Conservation (phyloP, 2,888 invertebrate species). For the Drosophila putrida region DNA sequence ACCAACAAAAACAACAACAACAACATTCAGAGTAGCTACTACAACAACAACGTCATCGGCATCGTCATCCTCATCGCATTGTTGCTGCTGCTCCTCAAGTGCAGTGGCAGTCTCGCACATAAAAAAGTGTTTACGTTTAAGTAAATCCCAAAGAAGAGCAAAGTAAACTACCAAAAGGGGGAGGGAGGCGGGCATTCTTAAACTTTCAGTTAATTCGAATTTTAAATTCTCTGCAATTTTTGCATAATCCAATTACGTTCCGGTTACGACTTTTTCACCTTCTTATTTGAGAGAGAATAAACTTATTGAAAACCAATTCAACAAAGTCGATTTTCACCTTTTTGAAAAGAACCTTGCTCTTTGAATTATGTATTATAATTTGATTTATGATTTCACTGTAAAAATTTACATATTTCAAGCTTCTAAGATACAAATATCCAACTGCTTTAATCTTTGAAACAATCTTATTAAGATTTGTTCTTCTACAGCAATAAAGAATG, state of each 20-base stretch:
- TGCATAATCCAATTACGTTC: conserved; percentile 1
- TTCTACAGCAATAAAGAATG: too few species aligned
- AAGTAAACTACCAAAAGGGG: conserved; percentile 52
- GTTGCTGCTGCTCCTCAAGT: conserved; percentile 67
- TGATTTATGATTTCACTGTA: too few species aligned
- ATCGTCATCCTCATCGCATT: conserved; percentile 58
- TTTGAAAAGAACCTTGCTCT: too few species aligned
- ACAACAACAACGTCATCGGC: conserved; percentile 27
- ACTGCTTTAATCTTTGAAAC: too few species aligned
- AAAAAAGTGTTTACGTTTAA: conserved; percentile 65
- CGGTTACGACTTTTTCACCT: too few species aligned
- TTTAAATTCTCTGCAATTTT: conserved; percentile 32
- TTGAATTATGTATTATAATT: too few species aligned
- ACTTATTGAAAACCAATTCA: too few species aligned
- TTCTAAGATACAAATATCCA: too few species aligned
- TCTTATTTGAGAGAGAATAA: too few species aligned
- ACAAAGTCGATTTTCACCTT: too few species aligned
- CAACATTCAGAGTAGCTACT: conserved; percentile 16
- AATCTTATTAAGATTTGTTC: too few species aligned
- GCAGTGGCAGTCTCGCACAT: conserved; percentile 56
- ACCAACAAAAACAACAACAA: conserved; percentile 58
- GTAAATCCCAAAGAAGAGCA: conserved; percentile 56
- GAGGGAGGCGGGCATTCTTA: conserved; percentile 22
- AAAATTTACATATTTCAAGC: too few species aligned
- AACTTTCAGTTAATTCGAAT: conserved; percentile 14